Conservation (phyloP, 2,888 invertebrate species). For the Neoitamus cyanurus region DNA sequence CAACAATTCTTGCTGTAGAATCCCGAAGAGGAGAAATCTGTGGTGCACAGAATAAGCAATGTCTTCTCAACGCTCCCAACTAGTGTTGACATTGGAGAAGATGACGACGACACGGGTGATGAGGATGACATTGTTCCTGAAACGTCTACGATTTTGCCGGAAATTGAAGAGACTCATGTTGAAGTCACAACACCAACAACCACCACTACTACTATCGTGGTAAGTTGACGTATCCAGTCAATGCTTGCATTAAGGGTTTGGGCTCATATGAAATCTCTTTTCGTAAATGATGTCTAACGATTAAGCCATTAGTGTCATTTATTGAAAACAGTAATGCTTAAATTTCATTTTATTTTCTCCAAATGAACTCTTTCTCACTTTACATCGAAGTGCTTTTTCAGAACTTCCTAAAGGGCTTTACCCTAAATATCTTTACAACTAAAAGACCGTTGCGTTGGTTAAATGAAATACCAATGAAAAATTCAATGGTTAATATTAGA, state of each 20-base stretch:
- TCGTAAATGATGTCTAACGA: no score
- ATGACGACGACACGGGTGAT: background rate
- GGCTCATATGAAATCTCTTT: no score
- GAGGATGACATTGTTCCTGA: slow-evolving; percentile 29
- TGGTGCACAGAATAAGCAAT: background rate
- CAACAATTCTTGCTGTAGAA: background rate
- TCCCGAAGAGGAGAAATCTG: background rate
- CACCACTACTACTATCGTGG: slow-evolving; percentile 12
- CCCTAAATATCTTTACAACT: no score
- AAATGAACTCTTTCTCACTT: no score
- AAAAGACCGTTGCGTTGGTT: no score
- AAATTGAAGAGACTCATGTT: background rate
- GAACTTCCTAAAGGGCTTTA: no score
- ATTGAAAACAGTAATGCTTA: no score
- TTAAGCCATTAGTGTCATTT: no score
- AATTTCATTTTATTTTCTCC: no score
- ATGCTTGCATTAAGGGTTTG: background rate
- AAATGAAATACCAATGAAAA: no score
- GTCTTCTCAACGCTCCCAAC: slow-evolving; percentile 3
- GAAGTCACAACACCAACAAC: slow-evolving; percentile 23
- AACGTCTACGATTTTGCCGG: slow-evolving; percentile 33
- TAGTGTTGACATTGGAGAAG: background rate
- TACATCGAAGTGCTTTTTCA: no score
- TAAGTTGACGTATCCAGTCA: slow-evolving; percentile 8
- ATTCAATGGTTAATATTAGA: no score